A percentile compares a stretch with the other conserved stretches of the same genome.
Conservation (phyloP, 2,888 invertebrate genomes). For the Epirrhoe alternata region DNA sequence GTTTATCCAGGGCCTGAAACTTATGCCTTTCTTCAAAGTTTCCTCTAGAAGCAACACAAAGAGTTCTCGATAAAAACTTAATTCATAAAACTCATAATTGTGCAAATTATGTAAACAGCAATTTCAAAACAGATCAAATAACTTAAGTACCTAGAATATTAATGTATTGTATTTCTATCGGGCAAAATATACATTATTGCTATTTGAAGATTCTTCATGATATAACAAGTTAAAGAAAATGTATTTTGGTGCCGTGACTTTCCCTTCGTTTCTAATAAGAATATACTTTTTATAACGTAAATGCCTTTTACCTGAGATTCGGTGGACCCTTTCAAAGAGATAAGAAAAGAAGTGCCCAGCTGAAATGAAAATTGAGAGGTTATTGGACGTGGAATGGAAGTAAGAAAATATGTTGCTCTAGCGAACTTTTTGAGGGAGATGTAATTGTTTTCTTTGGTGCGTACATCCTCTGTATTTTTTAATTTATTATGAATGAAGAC, state of each 20-base stretch:
- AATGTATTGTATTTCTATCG: too few species aligned
- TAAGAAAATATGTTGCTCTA: constrained; percentile 42
- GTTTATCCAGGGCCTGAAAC: too few species aligned
- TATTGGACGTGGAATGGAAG: constrained; percentile 43
- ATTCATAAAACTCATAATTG: too few species aligned
- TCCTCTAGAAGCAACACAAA: too few species aligned
- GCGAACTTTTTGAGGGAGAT: constrained; percentile 34
- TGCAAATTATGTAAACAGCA: too few species aligned
- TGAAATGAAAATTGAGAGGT: constrained; percentile 58
- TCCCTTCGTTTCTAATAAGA: constrained; percentile 18
- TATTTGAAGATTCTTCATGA: too few species aligned
- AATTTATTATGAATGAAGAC: not conserved
- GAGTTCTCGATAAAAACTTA: too few species aligned
- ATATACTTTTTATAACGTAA: constrained; percentile 35
- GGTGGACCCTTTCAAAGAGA: constrained; percentile 56
- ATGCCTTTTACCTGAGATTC: constrained; percentile 58
- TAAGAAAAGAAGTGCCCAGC: constrained; percentile 57
- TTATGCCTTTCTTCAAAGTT: too few species aligned
- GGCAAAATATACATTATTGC: too few species aligned
- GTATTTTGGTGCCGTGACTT: not conserved
- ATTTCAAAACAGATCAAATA: too few species aligned
- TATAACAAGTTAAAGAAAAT: not conserved
- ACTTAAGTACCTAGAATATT: too few species aligned
- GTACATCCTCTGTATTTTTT: not conserved
- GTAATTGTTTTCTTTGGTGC: constrained; percentile 34